Evolutionary conservation across 2,797 vertebrate genomes (phyloP).

Genomic region (Chelmon rostratus): DNA sequence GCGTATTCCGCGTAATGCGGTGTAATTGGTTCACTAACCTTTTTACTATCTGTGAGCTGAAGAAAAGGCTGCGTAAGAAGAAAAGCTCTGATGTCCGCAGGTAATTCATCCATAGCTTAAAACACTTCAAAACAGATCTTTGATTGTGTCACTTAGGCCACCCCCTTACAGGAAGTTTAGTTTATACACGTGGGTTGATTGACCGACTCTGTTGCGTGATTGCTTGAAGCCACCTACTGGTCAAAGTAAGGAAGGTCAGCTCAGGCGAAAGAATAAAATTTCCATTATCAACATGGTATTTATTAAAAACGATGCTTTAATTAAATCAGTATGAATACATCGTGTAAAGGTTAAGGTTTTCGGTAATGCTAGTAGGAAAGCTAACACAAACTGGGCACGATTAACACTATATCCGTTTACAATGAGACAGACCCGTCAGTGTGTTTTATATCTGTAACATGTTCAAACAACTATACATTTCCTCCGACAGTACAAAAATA

Average conservation of each 20-base stretch:
- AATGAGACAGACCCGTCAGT: background rate
- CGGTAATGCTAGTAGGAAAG: background rate
- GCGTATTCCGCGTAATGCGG: background rate
- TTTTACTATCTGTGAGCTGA: slow-evolving; percentile 78
- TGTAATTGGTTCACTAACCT: slow-evolving; percentile 68
- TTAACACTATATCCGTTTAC: background rate
- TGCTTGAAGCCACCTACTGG: slow-evolving; percentile 45
- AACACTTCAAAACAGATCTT: background rate
- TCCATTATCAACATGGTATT: background rate
- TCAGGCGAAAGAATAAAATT: background rate
- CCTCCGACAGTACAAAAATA: background rate
- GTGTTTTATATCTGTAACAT: background rate
- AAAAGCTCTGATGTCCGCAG: slow-evolving; percentile 79
- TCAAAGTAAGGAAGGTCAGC: slow-evolving; percentile 10
- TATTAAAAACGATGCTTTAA: background rate
- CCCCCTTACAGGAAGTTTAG: slow-evolving; percentile 43
- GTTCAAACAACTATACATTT: background rate
- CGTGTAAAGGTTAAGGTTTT: background rate
- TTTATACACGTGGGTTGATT: slow-evolving; percentile 59
- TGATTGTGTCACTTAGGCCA: background rate
- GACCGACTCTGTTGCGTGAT: background rate
- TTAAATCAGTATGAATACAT: background rate
- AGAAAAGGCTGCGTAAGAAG: slow-evolving; percentile 82
- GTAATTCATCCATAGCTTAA: slow-evolving; percentile 81
- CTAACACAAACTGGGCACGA: no score